phyloP scores from a whole-genome alignment of 1,140 invertebrate genomes.

The Trinorchestia longiramus region DNA sequence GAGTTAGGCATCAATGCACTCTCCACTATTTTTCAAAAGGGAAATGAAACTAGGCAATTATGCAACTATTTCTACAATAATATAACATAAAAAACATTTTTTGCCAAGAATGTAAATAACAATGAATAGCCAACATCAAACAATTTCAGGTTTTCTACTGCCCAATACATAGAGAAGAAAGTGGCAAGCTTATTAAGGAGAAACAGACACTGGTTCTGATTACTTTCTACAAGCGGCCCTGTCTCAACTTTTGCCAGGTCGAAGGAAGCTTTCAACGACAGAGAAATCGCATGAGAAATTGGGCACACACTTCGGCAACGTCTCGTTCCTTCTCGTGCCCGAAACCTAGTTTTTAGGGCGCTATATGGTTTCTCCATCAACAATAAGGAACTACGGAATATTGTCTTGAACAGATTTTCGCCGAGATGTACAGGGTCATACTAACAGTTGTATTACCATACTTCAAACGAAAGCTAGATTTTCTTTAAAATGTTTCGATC shows the following conservation, averaged over 20 bases:
- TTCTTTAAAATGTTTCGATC: no score
- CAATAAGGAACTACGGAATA: background rate
- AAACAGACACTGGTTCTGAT: slow-evolving; percentile 21
- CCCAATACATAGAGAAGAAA: background rate
- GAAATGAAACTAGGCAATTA: background rate
- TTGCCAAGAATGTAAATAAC: background rate
- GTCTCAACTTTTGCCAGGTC: slow-evolving; percentile 46
- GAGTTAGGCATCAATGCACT: background rate
- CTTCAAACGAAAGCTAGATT: no score
- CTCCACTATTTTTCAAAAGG: background rate
- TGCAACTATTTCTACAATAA: background rate
- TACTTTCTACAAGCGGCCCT: slow-evolving; percentile 31
- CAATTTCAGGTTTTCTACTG: background rate
- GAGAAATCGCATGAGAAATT: slow-evolving; percentile 51
- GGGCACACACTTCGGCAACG: slow-evolving; percentile 6
- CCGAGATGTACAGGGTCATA: background rate
- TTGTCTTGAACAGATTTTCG: background rate
- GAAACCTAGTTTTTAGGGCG: slow-evolving; percentile 32
- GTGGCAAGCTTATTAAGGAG: background rate
- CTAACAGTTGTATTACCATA: background rate
- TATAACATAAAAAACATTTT: background rate
- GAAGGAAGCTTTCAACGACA: slow-evolving; percentile 52
- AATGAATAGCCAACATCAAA: background rate
- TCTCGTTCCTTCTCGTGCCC: slow-evolving; percentile 16
- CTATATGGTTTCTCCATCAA: slow-evolving; percentile 8